phyloP scores from a whole-genome alignment of 2,888 invertebrate species.

The Didymodactylos carnosus region DNA sequence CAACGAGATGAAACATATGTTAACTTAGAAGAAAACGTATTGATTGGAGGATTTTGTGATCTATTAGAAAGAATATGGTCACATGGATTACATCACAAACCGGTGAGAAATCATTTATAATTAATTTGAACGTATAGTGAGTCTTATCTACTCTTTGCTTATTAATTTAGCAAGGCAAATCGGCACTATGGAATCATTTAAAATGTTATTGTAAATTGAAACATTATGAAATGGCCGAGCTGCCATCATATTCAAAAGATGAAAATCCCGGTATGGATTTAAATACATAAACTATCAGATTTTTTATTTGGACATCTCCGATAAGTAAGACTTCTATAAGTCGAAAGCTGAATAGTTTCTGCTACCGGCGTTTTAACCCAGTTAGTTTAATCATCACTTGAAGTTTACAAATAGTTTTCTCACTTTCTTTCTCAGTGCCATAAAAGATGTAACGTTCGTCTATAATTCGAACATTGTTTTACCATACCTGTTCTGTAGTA shows the following conservation, averaged over 20 bases:
- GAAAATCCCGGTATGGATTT: not conserved
- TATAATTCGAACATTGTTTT: too few species aligned
- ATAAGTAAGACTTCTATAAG: too few species aligned
- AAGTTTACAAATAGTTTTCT: not conserved
- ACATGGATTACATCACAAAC: conserved; percentile 79
- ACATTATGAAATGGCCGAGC: not conserved
- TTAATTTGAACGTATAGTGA: not conserved
- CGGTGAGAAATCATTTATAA: conserved; percentile 37
- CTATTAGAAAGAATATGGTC: conserved; percentile 89
- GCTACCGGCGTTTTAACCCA: too few species aligned
- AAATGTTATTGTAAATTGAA: conserved; percentile 42
- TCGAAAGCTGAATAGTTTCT: too few species aligned
- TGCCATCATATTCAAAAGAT: conserved; percentile 1
- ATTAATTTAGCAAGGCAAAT: too few species aligned
- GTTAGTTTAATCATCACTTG: too few species aligned
- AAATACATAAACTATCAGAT: not conserved
- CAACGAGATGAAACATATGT: conserved; percentile 46
- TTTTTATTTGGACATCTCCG: too few species aligned
- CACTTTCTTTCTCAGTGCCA: conserved; percentile 3
- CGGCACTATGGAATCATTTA: conserved; percentile 85
- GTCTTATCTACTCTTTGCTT: conserved; percentile 17
- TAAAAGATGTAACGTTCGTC: too few species aligned
- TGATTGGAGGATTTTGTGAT: conserved; percentile 93
- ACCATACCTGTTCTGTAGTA: too few species aligned
- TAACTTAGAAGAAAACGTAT: conserved; percentile 65